Percentiles rank a stretch among this genome's conserved stretches.
Evolutionary conservation across 2,797 vertebrate genomes (phyloP).

Genomic region (Epinephelus malabaricus): DNA sequence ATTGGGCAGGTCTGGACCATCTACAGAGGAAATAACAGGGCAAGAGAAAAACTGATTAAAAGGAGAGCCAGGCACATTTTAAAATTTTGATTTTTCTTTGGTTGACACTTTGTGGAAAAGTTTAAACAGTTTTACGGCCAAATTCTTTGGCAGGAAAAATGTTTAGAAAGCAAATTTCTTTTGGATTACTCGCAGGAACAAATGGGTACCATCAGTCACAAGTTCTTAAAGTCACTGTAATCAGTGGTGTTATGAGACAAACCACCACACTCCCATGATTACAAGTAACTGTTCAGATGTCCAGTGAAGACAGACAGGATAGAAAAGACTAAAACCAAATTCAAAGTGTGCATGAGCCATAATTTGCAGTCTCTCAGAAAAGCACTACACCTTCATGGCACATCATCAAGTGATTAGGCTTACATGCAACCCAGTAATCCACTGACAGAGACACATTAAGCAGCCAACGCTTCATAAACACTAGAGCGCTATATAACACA

Average conservation of each 20-base stretch:
- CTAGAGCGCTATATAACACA: slow-evolving; percentile 26
- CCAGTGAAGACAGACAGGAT: slow-evolving; percentile 48
- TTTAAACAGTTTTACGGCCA: slow-evolving; percentile 12
- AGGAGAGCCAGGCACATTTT: not conserved
- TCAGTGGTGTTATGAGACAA: slow-evolving; percentile 20
- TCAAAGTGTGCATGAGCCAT: slow-evolving; percentile 42
- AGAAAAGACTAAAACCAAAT: slow-evolving; percentile 39
- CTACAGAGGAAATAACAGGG: slow-evolving; percentile 66
- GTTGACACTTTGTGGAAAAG: slow-evolving; percentile 6
- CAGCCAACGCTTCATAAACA: slow-evolving; percentile 50
- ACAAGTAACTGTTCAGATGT: slow-evolving; percentile 39
- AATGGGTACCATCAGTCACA: slow-evolving; percentile 20
- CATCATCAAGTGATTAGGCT: slow-evolving; percentile 67
- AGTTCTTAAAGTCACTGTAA: slow-evolving; percentile 25
- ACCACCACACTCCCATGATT: slow-evolving; percentile 28
- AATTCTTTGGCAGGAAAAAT: slow-evolving; percentile 6
- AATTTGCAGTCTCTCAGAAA: slow-evolving; percentile 58
- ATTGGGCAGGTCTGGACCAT: slow-evolving; percentile 83
- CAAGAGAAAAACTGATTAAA: slow-evolving; percentile 39
- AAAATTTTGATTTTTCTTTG: not conserved
- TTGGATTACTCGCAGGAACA: slow-evolving; percentile 20
- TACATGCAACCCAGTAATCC: slow-evolving; percentile 69
- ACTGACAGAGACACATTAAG: slow-evolving; percentile 45
- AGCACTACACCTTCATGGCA: slow-evolving; percentile 48
- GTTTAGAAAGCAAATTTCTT: slow-evolving; percentile 11